These are phyloP conservation scores for Hycleus phaleratus DNA, from an alignment of 1,140 invertebrate genomes.

Conservation along the genomic window DNA sequence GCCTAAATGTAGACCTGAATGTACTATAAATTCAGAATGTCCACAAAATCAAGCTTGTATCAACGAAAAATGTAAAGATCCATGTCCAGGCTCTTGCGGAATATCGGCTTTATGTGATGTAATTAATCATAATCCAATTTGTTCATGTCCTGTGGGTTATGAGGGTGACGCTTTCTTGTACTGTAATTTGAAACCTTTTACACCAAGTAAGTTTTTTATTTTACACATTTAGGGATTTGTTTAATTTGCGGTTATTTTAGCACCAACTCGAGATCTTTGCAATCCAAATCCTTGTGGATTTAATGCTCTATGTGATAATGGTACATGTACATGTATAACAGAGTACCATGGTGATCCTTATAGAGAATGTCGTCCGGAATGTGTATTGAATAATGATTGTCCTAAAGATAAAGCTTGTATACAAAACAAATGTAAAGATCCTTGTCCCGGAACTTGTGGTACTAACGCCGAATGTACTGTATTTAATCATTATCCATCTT, in stretches of 20 bases:
- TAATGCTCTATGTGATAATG: conserved; percentile 48
- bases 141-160: conserved; percentile 52
- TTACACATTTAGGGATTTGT: background rate
- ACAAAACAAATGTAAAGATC: conserved; percentile 62
- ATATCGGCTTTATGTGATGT: conserved; percentile 50
- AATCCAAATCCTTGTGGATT: conserved; percentile 56
- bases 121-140: conserved; percentile 55
- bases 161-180: conserved; percentile 58
- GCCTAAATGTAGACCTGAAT: conserved; percentile 57
- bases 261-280: conserved; percentile 45
- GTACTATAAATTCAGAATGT: conserved; percentile 65
- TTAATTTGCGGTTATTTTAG: conserved; percentile 4
- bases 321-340: conserved; percentile 54
- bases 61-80: conserved; percentile 54
- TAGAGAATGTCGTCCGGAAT: conserved; percentile 62
- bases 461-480: conserved; percentile 61
- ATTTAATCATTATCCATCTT: conserved; percentile 62
- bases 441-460: conserved; percentile 67
- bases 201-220: conserved; percentile 26
- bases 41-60: conserved; percentile 52
- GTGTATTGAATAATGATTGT: conserved; percentile 60
- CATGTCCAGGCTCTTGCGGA: conserved; percentile 61
- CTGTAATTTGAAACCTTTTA: conserved; percentile 47
- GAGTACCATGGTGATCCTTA: conserved; percentile 62
- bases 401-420: conserved; percentile 56